Evolutionary conservation across 2,113 vertebrate species (phyloP).

Genomic region (Solea solea): DNA sequence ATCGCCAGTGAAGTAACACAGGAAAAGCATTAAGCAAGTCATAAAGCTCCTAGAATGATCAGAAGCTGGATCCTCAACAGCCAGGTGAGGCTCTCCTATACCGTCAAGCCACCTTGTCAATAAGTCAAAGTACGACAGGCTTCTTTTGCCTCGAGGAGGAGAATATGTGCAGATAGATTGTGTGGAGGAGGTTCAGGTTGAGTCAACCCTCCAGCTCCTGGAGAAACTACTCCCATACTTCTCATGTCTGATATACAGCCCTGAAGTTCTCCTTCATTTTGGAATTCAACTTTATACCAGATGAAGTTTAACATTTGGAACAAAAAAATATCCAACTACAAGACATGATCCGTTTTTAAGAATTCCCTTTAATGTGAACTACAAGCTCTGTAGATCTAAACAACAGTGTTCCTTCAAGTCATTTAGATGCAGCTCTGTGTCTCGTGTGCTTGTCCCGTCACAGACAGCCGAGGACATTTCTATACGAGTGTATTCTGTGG

Average conservation of each 20-base stretch:
- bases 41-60: neutral
- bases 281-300: too few species aligned
- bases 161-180: neutral
- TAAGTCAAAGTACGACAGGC: neutral
- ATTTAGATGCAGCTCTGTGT: neutral
- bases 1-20: too few species aligned
- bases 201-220: too few species aligned
- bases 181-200: neutral
- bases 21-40: too few species aligned
- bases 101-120: neutral
- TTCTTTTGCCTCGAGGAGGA: neutral
- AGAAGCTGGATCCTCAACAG: neutral
- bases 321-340: too few species aligned
- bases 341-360: too few species aligned
- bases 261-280: neutral
- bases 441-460: slow-evolving; percentile 3
- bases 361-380: neutral
- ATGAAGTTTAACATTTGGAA: too few species aligned
- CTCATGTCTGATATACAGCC: neutral
- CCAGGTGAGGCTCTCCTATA: too few species aligned
- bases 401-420: neutral
- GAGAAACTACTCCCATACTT: too few species aligned
- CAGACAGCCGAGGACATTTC: neutral
- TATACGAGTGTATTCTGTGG: slow-evolving; percentile 8
- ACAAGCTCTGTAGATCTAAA: neutral